Conservation (phyloP, 2,888 invertebrate genomes). For the Latheticus oryzae region DNA sequence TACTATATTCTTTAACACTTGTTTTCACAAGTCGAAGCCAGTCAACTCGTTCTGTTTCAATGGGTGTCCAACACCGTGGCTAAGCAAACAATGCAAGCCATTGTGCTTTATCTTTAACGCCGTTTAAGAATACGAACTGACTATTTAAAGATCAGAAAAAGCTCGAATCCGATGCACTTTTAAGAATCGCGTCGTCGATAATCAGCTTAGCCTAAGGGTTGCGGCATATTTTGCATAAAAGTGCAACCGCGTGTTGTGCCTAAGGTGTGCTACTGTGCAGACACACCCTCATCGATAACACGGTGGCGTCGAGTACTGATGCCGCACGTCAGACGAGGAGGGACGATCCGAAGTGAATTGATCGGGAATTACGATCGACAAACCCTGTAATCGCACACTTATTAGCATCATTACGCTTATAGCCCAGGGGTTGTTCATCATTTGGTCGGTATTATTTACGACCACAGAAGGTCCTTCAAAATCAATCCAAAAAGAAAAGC, state of each 20-base stretch:
- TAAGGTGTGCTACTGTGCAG: constrained; percentile 59
- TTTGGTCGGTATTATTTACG: constrained; percentile 37
- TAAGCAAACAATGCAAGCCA: constrained; percentile 37
- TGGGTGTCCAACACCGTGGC: constrained; percentile 31
- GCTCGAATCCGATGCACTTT: not conserved
- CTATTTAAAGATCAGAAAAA: constrained; percentile 4
- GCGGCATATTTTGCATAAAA: constrained; percentile 56
- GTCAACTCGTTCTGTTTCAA: constrained; percentile 33
- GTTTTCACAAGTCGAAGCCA: constrained; percentile 42
- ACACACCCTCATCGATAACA: constrained; percentile 57
- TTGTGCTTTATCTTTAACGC: constrained; percentile 31
- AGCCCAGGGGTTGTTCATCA: constrained; percentile 49
- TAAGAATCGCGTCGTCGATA: constrained; percentile 20
- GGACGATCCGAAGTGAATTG: constrained; percentile 52
- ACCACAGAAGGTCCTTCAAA: too few species aligned
- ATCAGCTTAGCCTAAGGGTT: constrained; percentile 23
- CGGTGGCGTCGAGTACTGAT: constrained; percentile 46
- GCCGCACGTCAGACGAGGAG: constrained; percentile 49
- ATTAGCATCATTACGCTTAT: constrained; percentile 60
- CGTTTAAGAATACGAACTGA: constrained; percentile 11
- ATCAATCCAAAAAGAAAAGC: constrained; percentile 12
- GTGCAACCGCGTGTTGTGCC: constrained; percentile 57
- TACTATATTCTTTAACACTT: constrained; percentile 49
- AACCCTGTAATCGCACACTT: constrained; percentile 60
- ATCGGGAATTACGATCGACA: constrained; percentile 57